A percentile compares a stretch with the other conserved stretches of the same genome.
Conservation (phyloP, 1,140 invertebrate genomes). For the Trinorchestia longiramus region DNA sequence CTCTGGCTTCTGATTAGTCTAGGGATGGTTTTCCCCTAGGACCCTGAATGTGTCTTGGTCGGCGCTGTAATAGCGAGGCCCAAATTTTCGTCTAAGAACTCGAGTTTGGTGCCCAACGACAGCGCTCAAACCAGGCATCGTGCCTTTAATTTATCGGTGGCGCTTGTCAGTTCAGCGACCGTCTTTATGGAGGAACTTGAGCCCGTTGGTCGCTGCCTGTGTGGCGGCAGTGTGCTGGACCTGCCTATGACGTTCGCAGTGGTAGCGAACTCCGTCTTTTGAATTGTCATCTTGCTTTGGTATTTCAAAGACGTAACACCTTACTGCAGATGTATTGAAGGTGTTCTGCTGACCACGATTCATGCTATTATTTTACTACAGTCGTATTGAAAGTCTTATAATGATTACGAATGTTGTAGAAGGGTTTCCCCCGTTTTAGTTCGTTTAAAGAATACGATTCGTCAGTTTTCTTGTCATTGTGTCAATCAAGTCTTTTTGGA, state of each 20-base stretch:
- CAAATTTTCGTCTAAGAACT: slow-evolving; percentile 8
- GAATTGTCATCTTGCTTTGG: not conserved
- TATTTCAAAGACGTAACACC: not conserved
- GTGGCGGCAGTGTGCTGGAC: not conserved
- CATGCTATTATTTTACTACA: not conserved
- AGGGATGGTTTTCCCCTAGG: slow-evolving; percentile 21
- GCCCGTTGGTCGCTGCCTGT: not conserved
- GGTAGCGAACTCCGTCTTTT: not conserved
- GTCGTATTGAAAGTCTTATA: not conserved
- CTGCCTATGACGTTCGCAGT: not conserved
- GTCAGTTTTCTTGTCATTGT: not conserved
- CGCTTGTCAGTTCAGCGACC: not conserved
- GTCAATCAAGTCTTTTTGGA: no score
- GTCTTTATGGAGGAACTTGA: slow-evolving; percentile 24
- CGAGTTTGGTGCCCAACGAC: not conserved
- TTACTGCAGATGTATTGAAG: not conserved
- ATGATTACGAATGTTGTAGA: not conserved
- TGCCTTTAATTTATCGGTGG: slow-evolving; percentile 7
- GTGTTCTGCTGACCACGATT: not conserved
- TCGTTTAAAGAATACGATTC: not conserved
- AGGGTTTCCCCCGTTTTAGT: not conserved
- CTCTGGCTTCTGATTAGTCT: slow-evolving; percentile 8
- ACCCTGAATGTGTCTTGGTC: not conserved
- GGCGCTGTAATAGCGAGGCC: not conserved
- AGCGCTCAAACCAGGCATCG: not conserved